Evolutionary conservation across 2,888 invertebrate genomes (phyloP), one percentile per base, ranked within the genome.

Genomic region (Marronus borbonicus): DNA sequence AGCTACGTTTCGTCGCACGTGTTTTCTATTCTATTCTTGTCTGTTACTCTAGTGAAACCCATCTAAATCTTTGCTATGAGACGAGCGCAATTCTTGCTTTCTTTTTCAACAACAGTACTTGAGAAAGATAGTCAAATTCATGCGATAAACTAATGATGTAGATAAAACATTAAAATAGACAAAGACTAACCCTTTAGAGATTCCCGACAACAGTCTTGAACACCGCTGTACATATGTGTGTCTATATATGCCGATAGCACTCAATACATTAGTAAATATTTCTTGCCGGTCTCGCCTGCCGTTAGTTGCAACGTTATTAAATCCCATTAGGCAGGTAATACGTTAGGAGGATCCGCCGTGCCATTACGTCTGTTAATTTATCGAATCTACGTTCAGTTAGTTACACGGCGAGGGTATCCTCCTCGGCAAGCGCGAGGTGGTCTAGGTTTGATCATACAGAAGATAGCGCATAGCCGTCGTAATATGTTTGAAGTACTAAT

Each of bases 321-420:
- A 70, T 55, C n/a, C 55, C 70, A 70, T 55, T 70, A 70, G 58
- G 55, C 58, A 58, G 58, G 70, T 70, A 70, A 55, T 70, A 55
- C 31, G 31, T 36, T 55, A 70, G 55, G 36, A n/a, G 58, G 58
- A 55, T 44, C 44, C 8, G 20, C 58, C 12, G 44, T 31, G 20
- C 31, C 70, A 70, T 58, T 70, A 55, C 55, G 58, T 58, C 52
- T 28, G 55, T 55, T 70, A 55, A 70, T 70, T 70, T 70, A 70
- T 31, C n/a, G 44, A 36, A 66, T 66, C 66, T 44, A 39, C 44
- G 36, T 66, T 55, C 55, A 20, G 55, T n/a, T 44, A 44, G 55
- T n/a, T 44, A 44, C 12, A 44, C 44, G 12, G 44, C 44, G 12
- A 44, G 12, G 44, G 44, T 44, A 44, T 44, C 44, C 44, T 44